Evolutionary conservation across 2,888 invertebrate species (phyloP).

Genomic region (Pheosia tremula): DNA sequence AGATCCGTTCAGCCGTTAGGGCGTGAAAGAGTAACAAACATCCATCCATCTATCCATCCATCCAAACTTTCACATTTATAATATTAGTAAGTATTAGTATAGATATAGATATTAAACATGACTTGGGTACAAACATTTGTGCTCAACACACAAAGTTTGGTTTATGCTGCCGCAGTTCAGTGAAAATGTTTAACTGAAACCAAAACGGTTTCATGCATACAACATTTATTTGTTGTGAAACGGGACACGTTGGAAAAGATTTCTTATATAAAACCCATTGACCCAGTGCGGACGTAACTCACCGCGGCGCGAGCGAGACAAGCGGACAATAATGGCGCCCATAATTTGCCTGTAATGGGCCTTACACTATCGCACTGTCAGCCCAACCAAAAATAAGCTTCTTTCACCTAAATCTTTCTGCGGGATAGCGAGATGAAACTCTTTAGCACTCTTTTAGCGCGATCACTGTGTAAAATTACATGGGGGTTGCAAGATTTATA

Average conservation of each 20-base stretch:
- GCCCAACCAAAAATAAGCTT: conserved; percentile 78
- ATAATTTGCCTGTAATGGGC: conserved; percentile 83
- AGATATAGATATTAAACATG: no score
- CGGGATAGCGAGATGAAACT: conserved; percentile 51
- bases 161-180: conserved; percentile 11
- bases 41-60: no score
- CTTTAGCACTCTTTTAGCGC: conserved; percentile 51
- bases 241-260: conserved; percentile 50
- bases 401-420: conserved; percentile 64
- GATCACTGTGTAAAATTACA: conserved; percentile 28
- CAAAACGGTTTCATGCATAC: conserved; percentile 21
- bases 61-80: no score
- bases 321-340: conserved; percentile 77
- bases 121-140: no score
- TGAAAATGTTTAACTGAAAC: conserved; percentile 22
- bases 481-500: conserved; percentile 29
- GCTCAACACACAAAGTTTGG: no score
- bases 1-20: no score
- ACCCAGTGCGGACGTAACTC: conserved; percentile 74
- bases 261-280: conserved; percentile 77
- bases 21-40: no score
- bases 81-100: no score
- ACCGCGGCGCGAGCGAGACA: conserved; percentile 71
- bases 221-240: conserved; percentile 34
- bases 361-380: conserved; percentile 82